These are phyloP conservation scores for Indri indri DNA, from an alignment of 2,113 vertebrate species.

Conservation along the genomic window DNA sequence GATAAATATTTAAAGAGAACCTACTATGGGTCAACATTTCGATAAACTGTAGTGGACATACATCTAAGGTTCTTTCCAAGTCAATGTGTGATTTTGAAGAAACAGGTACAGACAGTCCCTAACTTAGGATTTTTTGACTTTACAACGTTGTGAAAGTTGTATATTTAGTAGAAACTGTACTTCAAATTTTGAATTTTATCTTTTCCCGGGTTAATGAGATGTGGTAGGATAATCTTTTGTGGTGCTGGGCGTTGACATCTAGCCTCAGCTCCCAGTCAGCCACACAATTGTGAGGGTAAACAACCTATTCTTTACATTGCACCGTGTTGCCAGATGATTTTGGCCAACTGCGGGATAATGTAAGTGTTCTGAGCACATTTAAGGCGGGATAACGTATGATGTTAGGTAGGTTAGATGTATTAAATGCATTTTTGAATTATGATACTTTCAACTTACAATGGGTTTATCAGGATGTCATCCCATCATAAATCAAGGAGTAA, in stretches of 20 bases:
- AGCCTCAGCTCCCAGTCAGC: neutral
- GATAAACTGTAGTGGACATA: neutral
- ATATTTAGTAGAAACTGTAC: neutral
- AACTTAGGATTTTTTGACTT: neutral
- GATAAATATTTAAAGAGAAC: neutral
- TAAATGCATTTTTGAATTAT: neutral
- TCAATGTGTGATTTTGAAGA: slow-evolving; percentile 23
- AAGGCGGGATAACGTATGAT: no score
- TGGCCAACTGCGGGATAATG: neutral
- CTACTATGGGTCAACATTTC: neutral
- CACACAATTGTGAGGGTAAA: neutral
- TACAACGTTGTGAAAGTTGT: neutral
- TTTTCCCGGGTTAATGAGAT: neutral
- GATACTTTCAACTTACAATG: neutral
- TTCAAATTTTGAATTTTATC: neutral
- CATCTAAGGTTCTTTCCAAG: neutral
- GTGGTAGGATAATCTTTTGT: neutral
- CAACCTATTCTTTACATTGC: neutral
- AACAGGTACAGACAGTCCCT: neutral
- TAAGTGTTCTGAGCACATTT: neutral
- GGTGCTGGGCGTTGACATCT: neutral
- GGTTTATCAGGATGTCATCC: neutral
- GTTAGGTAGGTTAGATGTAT: neutral
- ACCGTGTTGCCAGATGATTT: no score
- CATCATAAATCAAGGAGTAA: neutral